Conservation (phyloP, 1,140 invertebrate genomes). For the Bombus turneri region DNA sequence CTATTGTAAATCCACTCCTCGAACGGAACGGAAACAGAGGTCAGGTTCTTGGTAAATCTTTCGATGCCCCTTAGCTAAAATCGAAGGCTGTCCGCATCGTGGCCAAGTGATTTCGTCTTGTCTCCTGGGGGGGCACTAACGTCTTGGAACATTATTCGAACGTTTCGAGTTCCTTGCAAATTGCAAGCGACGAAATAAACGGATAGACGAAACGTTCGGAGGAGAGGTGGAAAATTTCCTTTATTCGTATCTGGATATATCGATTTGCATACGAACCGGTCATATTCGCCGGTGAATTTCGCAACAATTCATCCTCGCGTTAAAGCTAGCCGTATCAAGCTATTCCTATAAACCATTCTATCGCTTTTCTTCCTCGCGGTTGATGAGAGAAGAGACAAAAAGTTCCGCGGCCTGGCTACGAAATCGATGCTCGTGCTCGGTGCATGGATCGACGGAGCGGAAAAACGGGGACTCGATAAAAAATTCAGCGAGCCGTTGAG, state of each 20-base stretch:
- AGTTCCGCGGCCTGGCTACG: background rate
- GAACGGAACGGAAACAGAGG: background rate
- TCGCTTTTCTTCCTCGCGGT: background rate
- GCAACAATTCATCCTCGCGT: no score
- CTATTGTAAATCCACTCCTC: conserved; percentile 2
- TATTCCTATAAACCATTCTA: background rate
- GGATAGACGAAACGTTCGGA: background rate
- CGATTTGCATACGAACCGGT: background rate
- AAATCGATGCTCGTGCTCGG: conserved; percentile 11
- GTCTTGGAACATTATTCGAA: background rate
- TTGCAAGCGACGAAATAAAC: background rate
- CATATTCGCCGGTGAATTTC: background rate
- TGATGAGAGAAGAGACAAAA: background rate
- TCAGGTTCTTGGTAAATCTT: background rate
- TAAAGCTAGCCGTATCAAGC: background rate
- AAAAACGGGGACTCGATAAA: conserved; percentile 13
- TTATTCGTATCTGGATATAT: no score
- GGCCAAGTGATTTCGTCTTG: conserved; percentile 5
- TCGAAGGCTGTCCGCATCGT: conserved; percentile 42
- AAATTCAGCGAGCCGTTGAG: conserved; percentile 22
- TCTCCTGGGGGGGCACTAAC: background rate
- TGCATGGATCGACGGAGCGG: conserved; percentile 9
- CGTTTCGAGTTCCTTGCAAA: background rate
- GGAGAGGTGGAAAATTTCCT: no score
- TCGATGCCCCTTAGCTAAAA: conserved; percentile 16